Evolutionary conservation across 2,113 vertebrate genomes (phyloP).

Genomic region (Euleptes europaea): DNA sequence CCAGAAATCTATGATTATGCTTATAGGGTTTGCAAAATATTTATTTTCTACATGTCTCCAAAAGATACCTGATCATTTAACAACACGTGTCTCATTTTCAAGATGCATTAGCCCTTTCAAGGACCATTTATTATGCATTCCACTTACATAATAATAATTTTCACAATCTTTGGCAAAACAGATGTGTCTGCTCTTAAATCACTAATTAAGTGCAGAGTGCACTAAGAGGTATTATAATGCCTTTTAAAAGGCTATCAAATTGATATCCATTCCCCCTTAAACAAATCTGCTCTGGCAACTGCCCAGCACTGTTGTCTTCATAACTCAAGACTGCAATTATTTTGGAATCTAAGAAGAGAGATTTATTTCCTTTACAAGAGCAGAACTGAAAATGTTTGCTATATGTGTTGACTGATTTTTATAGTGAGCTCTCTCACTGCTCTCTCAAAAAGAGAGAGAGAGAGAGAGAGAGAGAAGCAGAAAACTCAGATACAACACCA

Average conservation of each 20-base stretch:
- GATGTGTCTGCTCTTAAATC: conserved; percentile 55
- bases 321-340: conserved; percentile 63
- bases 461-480: too few species aligned
- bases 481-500: background rate
- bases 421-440: too few species aligned
- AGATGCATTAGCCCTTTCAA: conserved; percentile 48
- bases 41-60: conserved; percentile 5
- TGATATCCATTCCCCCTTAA: conserved; percentile 35
- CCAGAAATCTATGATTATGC: background rate
- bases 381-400: conserved; percentile 51
- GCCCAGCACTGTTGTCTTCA: conserved; percentile 52
- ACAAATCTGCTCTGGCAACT: conserved; percentile 61
- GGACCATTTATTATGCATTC: conserved; percentile 48
- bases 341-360: conserved; percentile 40
- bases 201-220: conserved; percentile 65
- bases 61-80: background rate
- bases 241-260: conserved; percentile 60
- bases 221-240: conserved; percentile 50
- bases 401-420: conserved; percentile 8
- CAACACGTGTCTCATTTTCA: conserved; percentile 23
- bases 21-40: background rate
- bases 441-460: background rate
- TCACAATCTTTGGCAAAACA: conserved; percentile 59
- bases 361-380: conserved; percentile 39
- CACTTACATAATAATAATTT: conserved; percentile 62